Evolutionary conservation across 2,888 invertebrate species (phyloP), one percentile per base, ranked within the genome.

Genomic region (Meiosimyza platycephala): DNA sequence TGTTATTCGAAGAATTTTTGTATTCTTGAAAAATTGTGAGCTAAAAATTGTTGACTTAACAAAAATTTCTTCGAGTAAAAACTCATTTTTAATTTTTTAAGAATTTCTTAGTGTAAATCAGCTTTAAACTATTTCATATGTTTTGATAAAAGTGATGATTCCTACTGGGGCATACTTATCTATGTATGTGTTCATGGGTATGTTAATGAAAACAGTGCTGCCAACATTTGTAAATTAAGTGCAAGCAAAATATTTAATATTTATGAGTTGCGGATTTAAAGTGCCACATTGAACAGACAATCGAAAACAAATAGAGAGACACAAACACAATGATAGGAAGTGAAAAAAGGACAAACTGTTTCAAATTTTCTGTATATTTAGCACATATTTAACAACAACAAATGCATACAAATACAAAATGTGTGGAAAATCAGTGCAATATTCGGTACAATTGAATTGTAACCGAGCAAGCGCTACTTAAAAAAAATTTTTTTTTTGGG

Each of bases 241-340:
- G 54, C 48, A 55, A 67, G 67, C 57, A 55, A 13, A 48, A 33
- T 40, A n/a, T 55, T 67, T 55, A 67, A 47, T 55, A 67, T 67
- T 67, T 67, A 67, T 67, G 67, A 67, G 67, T 67, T 67, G 67
- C 40, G 67, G 67, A 67, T 67, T 67, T 67, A 54, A 55, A 55
- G 67, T 55, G 67, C 55, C 55, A 15, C 55, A 18, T 47, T 5
- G 47, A 13, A 48, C 55, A 47, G 54, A 18, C 40, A 40, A 16
- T 47, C 51, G 28, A 28, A 55, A 16, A 33, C n/a, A 15, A 47
- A 54, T 16, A 47, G 55, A 55, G 40, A 15, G 52, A 33, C 13
- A 52, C 28, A 52, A 51, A 52, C 16, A 52, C 18, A 59, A 33
- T 12, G 52, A 12, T 1, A 52, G n/a, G 57, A 22, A 15, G 28